These are phyloP conservation scores for Saccopteryx leptura DNA, from an alignment of 2,113 vertebrate species.

Conservation along the genomic window DNA sequence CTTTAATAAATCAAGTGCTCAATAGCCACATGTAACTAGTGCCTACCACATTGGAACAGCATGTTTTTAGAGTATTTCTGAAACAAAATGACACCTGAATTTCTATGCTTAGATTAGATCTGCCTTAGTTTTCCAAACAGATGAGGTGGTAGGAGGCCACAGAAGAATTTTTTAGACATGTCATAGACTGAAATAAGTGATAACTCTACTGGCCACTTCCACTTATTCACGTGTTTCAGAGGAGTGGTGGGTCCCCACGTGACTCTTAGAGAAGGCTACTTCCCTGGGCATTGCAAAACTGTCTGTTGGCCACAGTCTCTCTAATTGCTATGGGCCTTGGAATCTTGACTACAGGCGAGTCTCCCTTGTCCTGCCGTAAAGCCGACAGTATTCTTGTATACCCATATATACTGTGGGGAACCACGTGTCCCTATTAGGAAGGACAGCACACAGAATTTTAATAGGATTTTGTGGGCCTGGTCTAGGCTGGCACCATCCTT, in stretches of 20 bases:
- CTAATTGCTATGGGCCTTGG: neutral
- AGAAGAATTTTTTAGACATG: slow-evolving; percentile 16
- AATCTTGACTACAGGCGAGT: neutral
- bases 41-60: neutral
- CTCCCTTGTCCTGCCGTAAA: neutral
- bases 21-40: neutral
- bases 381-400: neutral
- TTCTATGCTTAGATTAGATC: neutral
- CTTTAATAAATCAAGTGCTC: neutral
- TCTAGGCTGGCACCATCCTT: neutral
- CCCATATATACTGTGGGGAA: neutral
- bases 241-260: neutral
- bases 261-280: neutral
- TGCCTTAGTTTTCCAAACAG: slow-evolving; percentile 46
- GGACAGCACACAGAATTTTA: neutral
- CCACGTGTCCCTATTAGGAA: neutral
- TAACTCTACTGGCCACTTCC: neutral
- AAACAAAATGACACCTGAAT: neutral
- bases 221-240: neutral
- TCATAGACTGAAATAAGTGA: neutral
- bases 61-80: neutral
- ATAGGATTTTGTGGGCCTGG: neutral
- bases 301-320: neutral
- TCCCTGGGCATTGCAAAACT: neutral
- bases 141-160: neutral